Percentiles rank a stretch among this genome's conserved stretches.
phyloP scores from a whole-genome alignment of 2,113 vertebrate species.

The Puntigrus tetrazona region DNA sequence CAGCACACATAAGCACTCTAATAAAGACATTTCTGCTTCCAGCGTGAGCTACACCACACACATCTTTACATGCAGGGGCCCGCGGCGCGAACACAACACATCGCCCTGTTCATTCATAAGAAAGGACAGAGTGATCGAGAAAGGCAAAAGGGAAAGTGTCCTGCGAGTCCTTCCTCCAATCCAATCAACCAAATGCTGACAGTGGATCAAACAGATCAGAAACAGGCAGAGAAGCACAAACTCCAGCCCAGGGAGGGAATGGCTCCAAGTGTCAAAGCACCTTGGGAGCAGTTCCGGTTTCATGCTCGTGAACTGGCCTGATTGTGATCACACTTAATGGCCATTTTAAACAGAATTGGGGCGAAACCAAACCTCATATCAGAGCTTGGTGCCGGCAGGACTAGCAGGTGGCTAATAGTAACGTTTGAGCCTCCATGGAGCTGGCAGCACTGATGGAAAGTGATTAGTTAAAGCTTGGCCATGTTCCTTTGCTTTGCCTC shows the following conservation, averaged over 20 bases:
- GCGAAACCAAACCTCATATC: slow-evolving; percentile 13
- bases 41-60: slow-evolving; percentile 13
- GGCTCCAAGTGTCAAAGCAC: slow-evolving; percentile 33
- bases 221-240: not conserved
- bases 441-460: slow-evolving; percentile 42
- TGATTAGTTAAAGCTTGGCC: slow-evolving; percentile 48
- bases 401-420: slow-evolving; percentile 41
- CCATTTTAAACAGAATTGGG: slow-evolving; percentile 11
- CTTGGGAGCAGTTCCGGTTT: slow-evolving; percentile 27
- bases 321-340: slow-evolving; percentile 12
- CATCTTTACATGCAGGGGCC: slow-evolving; percentile 4
- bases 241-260: not conserved
- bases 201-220: slow-evolving; percentile 13
- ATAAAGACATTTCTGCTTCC: slow-evolving; percentile 21
- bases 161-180: not conserved
- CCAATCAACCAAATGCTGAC: slow-evolving; percentile 15
- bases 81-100: not conserved
- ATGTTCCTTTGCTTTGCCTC: slow-evolving; percentile 11
- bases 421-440: slow-evolving; percentile 3
- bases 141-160: not conserved
- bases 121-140: not conserved
- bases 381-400: slow-evolving; percentile 3
- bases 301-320: slow-evolving; percentile 7
- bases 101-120: slow-evolving; percentile 18
- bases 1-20: slow-evolving; percentile 21